Base-by-base conservation (phyloP, 2,797 vertebrate species). In the Siniperca obscura region DNA sequence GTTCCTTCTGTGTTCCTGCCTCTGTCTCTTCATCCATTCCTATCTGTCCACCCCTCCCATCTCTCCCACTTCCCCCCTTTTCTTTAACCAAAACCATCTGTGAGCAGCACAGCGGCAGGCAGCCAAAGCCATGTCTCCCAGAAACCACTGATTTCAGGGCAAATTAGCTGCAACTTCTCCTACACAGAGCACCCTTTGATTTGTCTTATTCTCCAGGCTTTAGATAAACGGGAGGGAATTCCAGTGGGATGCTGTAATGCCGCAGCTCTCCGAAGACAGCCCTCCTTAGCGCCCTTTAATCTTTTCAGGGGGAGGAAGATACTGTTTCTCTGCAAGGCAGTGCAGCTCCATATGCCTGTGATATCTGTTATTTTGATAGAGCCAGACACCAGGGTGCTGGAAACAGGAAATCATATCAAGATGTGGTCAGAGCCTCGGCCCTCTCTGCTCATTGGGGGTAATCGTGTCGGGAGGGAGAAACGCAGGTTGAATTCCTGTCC, bases 51-150 rank as follows among this genome's bases (percentile, higher is more conserved):
- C 61, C 76, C 64, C 76, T 69, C 36, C 82, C 60, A 61, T 59
- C 70, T 73, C 87, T 56, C 71, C 79, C 77, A 81, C 79, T 83
- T 90, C 82, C 30, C 30, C 74, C 73, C 73, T 59, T 74, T 79
- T 65, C 92, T 91, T 66, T 96, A 95, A 95, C 87, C 76, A 85
- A 91, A 96, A 95, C 93, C 96, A 97, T 96, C 90, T 97, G 96
- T 94, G 95, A 92, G 84, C 89, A 52, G 78, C 83, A 1, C 81
- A 78, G 83, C 69, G 72, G 89, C 59, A 25, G 77, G 84, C 87
- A 74, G 88, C 93, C 93, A 88, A 87, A 96, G 91, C 90, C 92
- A 53, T 75, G 91, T 94, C 90, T 92, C 92, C 70, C 83, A 88
- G 94, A 94, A 95, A 94, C 90, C 91, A 85, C 92, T 93, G 95